phyloP scores from a whole-genome alignment of 2,888 invertebrate species.

The Orthosia cruda region DNA sequence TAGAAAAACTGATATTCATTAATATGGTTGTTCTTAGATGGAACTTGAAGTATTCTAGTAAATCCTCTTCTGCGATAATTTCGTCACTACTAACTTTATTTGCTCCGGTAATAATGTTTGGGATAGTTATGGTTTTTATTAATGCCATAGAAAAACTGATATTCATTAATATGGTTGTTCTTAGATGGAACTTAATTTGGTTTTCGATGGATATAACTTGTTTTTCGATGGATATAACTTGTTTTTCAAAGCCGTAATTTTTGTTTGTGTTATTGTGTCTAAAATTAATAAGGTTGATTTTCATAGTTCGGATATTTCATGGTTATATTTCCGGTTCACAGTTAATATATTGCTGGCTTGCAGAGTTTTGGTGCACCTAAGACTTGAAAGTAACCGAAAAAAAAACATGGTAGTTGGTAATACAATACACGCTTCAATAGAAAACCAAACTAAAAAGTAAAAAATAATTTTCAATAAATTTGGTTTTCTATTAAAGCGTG shows the following conservation, averaged over 20 bases:
- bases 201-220: too few relatives aligned
- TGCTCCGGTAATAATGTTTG: conserved; percentile 13
- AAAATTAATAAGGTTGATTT: background rate
- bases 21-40: background rate
- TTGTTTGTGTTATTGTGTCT: too few relatives aligned
- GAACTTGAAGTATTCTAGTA: conserved; percentile 11
- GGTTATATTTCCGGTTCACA: background rate
- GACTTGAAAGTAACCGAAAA: too few relatives aligned
- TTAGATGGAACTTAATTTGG: background rate
- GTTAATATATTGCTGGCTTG: too few relatives aligned
- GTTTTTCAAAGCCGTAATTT: background rate
- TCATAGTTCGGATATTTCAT: background rate
- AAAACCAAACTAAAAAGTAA: too few relatives aligned
- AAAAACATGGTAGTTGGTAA: too few relatives aligned
- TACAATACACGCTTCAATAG: too few relatives aligned
- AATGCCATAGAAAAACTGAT: background rate
- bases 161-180: background rate
- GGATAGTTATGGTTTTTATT: conserved; percentile 19
- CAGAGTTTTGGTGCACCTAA: too few relatives aligned
- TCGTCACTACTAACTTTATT: conserved; percentile 31
- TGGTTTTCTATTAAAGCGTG: too few relatives aligned
- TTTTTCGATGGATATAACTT: too few relatives aligned
- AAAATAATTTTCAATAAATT: too few relatives aligned
- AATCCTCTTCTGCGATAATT: conserved; percentile 22
- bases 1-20: conserved; percentile 1